Conservation (phyloP, 1,140 invertebrate genomes). For the Trigoniulus corallinus region DNA sequence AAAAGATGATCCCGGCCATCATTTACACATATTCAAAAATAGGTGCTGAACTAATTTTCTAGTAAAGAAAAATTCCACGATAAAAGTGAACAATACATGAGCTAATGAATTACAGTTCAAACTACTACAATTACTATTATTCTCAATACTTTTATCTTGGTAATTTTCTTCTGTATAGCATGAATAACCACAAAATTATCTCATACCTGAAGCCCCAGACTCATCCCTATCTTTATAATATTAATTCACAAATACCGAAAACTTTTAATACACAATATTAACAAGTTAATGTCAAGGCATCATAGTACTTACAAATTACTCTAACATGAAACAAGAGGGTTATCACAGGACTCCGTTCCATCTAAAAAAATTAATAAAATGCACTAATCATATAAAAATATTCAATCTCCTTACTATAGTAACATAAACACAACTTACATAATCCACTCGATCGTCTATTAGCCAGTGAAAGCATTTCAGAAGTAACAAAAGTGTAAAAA, state of each 20-base stretch:
- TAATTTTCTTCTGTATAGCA: too few relatives aligned
- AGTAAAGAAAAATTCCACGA: slow-evolving; percentile 5
- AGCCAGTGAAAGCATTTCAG: slow-evolving; percentile 99
- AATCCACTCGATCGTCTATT: slow-evolving; percentile 95
- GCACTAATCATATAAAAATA: background rate
- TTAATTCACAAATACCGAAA: too few relatives aligned
- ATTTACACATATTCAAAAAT: too few relatives aligned
- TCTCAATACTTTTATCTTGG: too few relatives aligned
- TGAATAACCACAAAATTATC: too few relatives aligned
- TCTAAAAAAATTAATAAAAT: slow-evolving; percentile 39
- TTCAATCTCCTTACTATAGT: too few relatives aligned
- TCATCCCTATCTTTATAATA: too few relatives aligned
- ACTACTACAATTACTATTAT: too few relatives aligned
- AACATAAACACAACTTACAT: slow-evolving; percentile 54
- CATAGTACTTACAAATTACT: slow-evolving; percentile 49
- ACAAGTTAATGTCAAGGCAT: background rate
- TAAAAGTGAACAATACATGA: background rate
- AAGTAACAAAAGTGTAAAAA: slow-evolving; percentile 92
- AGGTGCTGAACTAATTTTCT: background rate
- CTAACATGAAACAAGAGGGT: slow-evolving; percentile 88
- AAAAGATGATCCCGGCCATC: too few relatives aligned
- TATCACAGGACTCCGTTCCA: slow-evolving; percentile 96
- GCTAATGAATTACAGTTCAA: too few relatives aligned
- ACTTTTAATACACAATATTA: too few relatives aligned
- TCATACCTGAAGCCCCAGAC: too few relatives aligned